Evolutionary conservation across 64 coral and sea anemone species (phyloP), one percentile per base, ranked within the genome.

Genomic region (Dendrophyllia cribrosa): DNA sequence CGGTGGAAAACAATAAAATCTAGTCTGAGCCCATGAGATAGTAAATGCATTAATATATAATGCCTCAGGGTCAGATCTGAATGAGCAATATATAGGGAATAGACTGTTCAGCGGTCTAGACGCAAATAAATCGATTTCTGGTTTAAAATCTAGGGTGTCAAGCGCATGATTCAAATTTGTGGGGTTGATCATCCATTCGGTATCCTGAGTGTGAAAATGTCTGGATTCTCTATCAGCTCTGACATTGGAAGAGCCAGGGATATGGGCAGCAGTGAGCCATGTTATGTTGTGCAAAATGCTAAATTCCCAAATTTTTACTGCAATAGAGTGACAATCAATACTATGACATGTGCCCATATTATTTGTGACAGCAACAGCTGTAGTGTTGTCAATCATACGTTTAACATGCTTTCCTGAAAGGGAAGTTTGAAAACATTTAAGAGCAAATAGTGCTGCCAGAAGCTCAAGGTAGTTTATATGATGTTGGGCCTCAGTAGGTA

Each of bases 231-330:
- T n/a, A n/a, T n/a, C n/a, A n/a, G n/a, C n/a, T n/a, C n/a, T n/a
- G n/a, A n/a, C n/a, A n/a, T n/a, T n/a, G n/a, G n/a, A n/a, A n/a
- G n/a, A n/a, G n/a, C n/a, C n/a, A n/a, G n/a, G n/a, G n/a, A n/a
- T n/a, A n/a, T n/a, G n/a, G n/a, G n/a, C n/a, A n/a, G 91, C 82
- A 65, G 91, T 93, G 19, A 93, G 68, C 91, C 91, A 87, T 75
- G 74, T 74, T n/a, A 76, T 76, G 59, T 77, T 73, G 53, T 87
- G 66, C 70, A 12, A 13, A 14, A 87, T 72, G 70, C 85, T 71
- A 43, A 87, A 87, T 73, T 87, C 66, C 85, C 85, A 87, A 21
- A 89, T 73, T 58, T 76, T 12, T 9, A 75, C 53, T 70, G 55
- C 71, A 20, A 89, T 20, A 60, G 70, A 55, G 43, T 89, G 58